These are phyloP conservation scores for Myathropa florea DNA, from an alignment of 2,888 invertebrate species.

Conservation along the genomic window DNA sequence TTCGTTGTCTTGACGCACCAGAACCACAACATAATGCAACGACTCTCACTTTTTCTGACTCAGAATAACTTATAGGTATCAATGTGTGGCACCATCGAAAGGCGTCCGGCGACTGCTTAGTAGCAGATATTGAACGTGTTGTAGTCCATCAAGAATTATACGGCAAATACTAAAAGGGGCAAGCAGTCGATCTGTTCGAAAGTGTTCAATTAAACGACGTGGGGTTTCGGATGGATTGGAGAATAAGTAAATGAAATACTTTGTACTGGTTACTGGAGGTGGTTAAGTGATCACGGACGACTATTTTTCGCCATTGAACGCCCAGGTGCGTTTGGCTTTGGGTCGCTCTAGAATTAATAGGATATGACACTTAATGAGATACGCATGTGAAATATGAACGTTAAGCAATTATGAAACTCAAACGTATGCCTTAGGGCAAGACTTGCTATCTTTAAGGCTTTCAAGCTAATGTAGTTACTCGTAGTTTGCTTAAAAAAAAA, in stretches of 20 bases:
- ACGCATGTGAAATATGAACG: background rate
- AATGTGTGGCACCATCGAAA: conserved; percentile 5
- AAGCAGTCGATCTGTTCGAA: background rate
- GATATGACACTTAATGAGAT: conserved; percentile 7
- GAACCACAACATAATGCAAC: conserved; percentile 1
- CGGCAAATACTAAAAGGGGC: background rate
- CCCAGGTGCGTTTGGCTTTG: background rate
- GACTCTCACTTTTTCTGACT: conserved; percentile 40
- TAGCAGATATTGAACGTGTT: background rate
- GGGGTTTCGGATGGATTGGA: conserved; percentile 3
- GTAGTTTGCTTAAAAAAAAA: background rate
- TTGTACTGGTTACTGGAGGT: background rate
- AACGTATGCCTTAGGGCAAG: no score
- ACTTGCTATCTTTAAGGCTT: background rate
- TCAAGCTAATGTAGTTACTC: no score
- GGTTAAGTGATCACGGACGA: background rate
- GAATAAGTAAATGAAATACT: conserved; percentile 2
- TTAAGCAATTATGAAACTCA: background rate
- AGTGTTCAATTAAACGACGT: background rate
- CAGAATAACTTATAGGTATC: conserved; percentile 1
- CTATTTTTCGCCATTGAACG: background rate
- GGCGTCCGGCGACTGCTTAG: conserved; percentile 1
- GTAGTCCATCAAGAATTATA: background rate
- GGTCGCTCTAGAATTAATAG: background rate
- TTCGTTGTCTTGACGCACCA: conserved; percentile 6